Conservation (phyloP, 1,140 invertebrate species). For the Drosophila repletoides region DNA sequence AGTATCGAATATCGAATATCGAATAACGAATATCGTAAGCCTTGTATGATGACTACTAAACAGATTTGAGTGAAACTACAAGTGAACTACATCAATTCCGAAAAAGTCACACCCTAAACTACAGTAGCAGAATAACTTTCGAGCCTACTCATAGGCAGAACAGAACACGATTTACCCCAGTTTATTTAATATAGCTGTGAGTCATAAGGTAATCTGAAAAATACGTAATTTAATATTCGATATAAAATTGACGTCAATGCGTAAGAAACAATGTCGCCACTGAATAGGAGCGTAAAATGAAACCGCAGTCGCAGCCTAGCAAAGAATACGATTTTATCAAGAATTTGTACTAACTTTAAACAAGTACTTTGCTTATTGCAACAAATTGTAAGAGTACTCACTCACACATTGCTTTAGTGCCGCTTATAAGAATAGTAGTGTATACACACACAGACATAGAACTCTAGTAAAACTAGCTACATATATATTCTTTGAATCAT, state of each 20-base stretch:
- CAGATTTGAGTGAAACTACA: too few relatives aligned
- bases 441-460: neutral
- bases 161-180: neutral
- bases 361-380: constrained; percentile 21
- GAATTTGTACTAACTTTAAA: neutral
- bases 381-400: constrained; percentile 31
- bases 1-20: constrained; percentile 2
- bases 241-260: constrained; percentile 22
- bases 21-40: neutral
- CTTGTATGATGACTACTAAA: too few relatives aligned
- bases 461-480: constrained; percentile 25
- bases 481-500: constrained; percentile 18
- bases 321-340: neutral
- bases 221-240: constrained; percentile 29
- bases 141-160: constrained; percentile 14
- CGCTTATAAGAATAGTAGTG: constrained; percentile 23
- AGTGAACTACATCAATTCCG: too few relatives aligned
- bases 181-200: constrained; percentile 12
- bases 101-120: too few relatives aligned
- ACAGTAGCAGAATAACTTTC: neutral
- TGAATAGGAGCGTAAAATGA: constrained; percentile 26
- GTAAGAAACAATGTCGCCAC: neutral
- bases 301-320: constrained; percentile 21
- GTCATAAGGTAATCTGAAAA: constrained; percentile 9
- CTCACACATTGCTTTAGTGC: constrained; percentile 34